Evolutionary conservation across 2,888 invertebrate species (phyloP).

Genomic region (Epinotia bilunana): DNA sequence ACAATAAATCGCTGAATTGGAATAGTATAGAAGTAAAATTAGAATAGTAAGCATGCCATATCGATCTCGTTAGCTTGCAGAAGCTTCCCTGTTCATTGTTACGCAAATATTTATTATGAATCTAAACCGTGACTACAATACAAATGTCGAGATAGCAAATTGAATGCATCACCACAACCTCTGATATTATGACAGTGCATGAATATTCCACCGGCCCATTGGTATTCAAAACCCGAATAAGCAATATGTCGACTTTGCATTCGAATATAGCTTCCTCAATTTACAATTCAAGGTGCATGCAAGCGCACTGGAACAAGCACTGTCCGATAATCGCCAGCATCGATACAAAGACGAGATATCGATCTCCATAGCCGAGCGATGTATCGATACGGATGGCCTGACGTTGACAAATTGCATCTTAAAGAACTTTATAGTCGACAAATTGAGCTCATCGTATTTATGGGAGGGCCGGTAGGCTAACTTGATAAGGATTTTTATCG

Average conservation of each 20-base stretch:
- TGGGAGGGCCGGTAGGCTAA: slow-evolving; percentile 59
- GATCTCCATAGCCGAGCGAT: slow-evolving; percentile 75
- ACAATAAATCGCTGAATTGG: too few relatives aligned
- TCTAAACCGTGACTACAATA: slow-evolving; percentile 21
- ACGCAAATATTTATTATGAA: slow-evolving; percentile 24
- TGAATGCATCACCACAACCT: slow-evolving; percentile 29
- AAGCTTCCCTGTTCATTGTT: slow-evolving; percentile 12
- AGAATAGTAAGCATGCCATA: background rate
- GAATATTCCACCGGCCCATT: slow-evolving; percentile 66
- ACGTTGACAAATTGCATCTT: slow-evolving; percentile 80
- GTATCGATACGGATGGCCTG: slow-evolving; percentile 72
- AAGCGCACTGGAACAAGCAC: slow-evolving; percentile 52
- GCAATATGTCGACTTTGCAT: slow-evolving; percentile 68
- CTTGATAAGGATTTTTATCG: slow-evolving; percentile 54
- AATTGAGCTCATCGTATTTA: slow-evolving; percentile 78
- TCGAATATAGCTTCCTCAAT: slow-evolving; percentile 63
- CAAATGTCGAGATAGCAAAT: slow-evolving; percentile 24
- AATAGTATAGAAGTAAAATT: background rate
- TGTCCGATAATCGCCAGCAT: slow-evolving; percentile 71
- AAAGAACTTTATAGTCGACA: slow-evolving; percentile 72
- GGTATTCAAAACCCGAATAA: slow-evolving; percentile 71
- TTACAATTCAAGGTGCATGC: slow-evolving; percentile 67
- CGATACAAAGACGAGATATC: slow-evolving; percentile 74
- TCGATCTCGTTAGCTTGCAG: background rate
- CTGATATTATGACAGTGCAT: slow-evolving; percentile 54